Evolutionary conservation across 2,797 vertebrate genomes (phyloP).

Genomic region (Pelodytes ibericus): DNA sequence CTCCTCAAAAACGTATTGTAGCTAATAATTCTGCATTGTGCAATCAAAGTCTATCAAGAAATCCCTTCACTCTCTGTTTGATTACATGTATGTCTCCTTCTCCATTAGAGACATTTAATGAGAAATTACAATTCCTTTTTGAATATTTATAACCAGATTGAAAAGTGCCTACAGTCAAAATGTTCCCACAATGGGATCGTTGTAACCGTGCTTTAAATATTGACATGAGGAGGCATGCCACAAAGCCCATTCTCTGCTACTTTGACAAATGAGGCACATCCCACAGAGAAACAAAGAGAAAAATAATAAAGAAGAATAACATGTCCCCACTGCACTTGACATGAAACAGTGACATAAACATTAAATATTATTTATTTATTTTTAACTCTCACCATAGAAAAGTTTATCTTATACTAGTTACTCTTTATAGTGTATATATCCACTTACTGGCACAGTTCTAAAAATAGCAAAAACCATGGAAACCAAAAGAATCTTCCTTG

Average conservation of each 20-base stretch:
- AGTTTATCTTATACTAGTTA: too few species aligned
- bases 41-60: slow-evolving; percentile 38
- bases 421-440: too few species aligned
- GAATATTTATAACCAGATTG: slow-evolving; percentile 25
- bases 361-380: too few species aligned
- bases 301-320: too few species aligned
- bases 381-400: too few species aligned
- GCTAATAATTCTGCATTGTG: slow-evolving; percentile 43
- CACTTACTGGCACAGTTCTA: too few species aligned
- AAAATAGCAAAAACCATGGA: too few species aligned
- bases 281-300: background rate
- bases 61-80: slow-evolving; percentile 46
- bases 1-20: slow-evolving; percentile 43
- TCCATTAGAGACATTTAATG: slow-evolving; percentile 31
- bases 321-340: too few species aligned
- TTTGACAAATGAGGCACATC: background rate
- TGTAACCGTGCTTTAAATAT: background rate
- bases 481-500: too few species aligned
- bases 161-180: background rate
- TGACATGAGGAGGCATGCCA: background rate
- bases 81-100: slow-evolving; percentile 38
- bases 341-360: too few species aligned
- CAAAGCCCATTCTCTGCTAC: too few species aligned
- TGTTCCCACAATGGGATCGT: background rate
- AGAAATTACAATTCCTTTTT: slow-evolving; percentile 31